phyloP scores from a whole-genome alignment of 2,888 invertebrate species.

The Perdita meconis region DNA sequence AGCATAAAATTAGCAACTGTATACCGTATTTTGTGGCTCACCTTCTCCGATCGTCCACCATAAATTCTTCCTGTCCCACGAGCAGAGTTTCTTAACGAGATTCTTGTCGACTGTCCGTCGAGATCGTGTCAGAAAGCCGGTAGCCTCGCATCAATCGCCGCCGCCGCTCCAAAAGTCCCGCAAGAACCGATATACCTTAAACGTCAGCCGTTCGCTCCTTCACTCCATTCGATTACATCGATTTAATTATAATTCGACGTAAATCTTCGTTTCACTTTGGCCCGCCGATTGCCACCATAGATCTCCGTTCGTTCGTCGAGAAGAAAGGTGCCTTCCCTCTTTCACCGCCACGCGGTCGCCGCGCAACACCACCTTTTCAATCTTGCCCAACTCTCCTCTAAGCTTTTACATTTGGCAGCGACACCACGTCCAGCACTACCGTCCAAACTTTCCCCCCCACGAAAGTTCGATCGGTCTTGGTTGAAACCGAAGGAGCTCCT shows the following conservation, averaged over 20 bases:
- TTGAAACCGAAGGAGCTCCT: background rate
- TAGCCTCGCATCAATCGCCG: conserved; percentile 1
- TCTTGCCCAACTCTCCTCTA: conserved; percentile 16
- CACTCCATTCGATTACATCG: conserved; percentile 11
- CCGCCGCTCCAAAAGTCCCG: background rate
- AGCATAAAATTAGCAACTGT: conserved; percentile 53
- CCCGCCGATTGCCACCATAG: conserved; percentile 8
- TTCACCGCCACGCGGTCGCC: background rate
- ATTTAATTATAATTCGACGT: conserved; percentile 25
- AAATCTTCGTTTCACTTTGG: conserved; percentile 26
- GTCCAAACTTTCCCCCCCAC: conserved; percentile 37
- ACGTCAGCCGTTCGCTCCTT: background rate
- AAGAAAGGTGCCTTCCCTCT: conserved; percentile 1
- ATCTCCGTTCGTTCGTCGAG: conserved; percentile 24
- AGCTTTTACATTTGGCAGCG: conserved; percentile 39
- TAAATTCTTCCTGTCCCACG: conserved; percentile 25
- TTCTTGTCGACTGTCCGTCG: conserved; percentile 17
- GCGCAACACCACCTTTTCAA: conserved; percentile 29
- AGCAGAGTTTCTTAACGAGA: conserved; percentile 35
- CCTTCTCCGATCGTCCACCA: conserved; percentile 39
- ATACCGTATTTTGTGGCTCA: conserved; percentile 43
- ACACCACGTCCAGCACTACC: background rate
- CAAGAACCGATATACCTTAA: background rate
- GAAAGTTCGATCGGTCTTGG: conserved; percentile 22
- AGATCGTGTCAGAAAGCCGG: background rate